Evolutionary conservation across 2,888 invertebrate genomes (phyloP), one percentile per base, ranked within the genome.

Genomic region (Euzophera pinguis): DNA sequence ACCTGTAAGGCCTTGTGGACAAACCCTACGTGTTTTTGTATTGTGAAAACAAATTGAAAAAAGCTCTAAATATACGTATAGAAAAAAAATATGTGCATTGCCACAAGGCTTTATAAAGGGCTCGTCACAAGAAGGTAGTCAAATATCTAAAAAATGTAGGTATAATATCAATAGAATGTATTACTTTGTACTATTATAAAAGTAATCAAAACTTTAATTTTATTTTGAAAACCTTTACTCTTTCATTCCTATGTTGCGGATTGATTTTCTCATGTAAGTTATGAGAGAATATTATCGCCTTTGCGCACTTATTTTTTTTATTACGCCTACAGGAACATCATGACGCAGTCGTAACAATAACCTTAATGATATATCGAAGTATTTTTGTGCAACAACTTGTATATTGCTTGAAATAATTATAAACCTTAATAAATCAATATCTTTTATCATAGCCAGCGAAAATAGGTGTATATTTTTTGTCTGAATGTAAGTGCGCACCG

Each of bases 211-310:
- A 39, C 27, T 48, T 38, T 14, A 16, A 41, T 51, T 54, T 51
- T 74, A 75, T 55, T 58, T 73, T 78, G 77, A 73, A 75, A 72
- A 79, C 60, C 67, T 74, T 77, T 32, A 76, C 78, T 84, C 64
- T 82, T 83, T 78, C 86, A 86, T 86, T 86, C 86, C 86, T 78
- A 71, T 70, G 71, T 51, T 34, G 8, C 10, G 3, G 3, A 32
- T 10, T 1, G 37, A 14, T 14, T 39, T 39, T 39, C 16, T 13
- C 14, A 14, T 39, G 16, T 9, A 12, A 27, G 37, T 13, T 34
- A 38, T 48, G 9, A 35, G 4, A 16, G 8, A 16, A 37, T 47
- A 34, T 43, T 37, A 37, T 3, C 17, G 34, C 17, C 42, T 35
- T 43, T 22, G 43, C 49, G 41, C 49, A 50, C 49, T 48, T 48